Conservation (phyloP, 2,888 invertebrate species). For the Chirona hameri region DNA sequence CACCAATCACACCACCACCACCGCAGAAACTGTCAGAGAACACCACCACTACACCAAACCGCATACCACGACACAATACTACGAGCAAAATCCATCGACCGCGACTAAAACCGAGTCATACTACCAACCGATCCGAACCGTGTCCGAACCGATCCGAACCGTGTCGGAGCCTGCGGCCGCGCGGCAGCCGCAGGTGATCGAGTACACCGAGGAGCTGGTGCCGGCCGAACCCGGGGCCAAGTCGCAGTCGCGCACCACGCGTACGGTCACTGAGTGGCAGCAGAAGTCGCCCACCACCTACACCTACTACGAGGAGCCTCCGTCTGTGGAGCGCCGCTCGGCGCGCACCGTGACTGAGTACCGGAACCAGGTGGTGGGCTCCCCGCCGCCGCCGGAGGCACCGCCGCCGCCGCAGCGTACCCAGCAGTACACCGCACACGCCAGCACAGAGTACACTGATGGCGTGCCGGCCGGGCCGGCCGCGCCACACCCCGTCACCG, state of each 20-base stretch:
- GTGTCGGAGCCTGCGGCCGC: background rate
- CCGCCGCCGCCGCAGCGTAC: background rate
- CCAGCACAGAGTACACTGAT: background rate
- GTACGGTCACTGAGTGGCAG: background rate
- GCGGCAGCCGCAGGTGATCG: background rate
- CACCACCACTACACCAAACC: background rate
- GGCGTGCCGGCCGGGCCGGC: background rate
- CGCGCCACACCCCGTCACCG: background rate
- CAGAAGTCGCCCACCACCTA: background rate
- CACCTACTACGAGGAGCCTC: background rate
- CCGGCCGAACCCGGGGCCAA: background rate
- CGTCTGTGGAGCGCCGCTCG: background rate
- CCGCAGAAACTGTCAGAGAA: background rate
- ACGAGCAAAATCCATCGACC: background rate
- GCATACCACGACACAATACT: background rate
- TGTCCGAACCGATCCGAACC: background rate
- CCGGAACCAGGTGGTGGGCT: background rate
- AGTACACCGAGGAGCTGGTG: background rate
- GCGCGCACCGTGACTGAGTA: background rate
- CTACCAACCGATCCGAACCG: background rate
- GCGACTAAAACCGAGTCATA: background rate
- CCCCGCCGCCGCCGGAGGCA: background rate
- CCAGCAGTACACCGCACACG: background rate
- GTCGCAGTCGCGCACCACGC: background rate
- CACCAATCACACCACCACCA: background rate